These are phyloP conservation scores for Andrena hattorfiana DNA, from an alignment of 2,888 invertebrate genomes.

Conservation along the genomic window DNA sequence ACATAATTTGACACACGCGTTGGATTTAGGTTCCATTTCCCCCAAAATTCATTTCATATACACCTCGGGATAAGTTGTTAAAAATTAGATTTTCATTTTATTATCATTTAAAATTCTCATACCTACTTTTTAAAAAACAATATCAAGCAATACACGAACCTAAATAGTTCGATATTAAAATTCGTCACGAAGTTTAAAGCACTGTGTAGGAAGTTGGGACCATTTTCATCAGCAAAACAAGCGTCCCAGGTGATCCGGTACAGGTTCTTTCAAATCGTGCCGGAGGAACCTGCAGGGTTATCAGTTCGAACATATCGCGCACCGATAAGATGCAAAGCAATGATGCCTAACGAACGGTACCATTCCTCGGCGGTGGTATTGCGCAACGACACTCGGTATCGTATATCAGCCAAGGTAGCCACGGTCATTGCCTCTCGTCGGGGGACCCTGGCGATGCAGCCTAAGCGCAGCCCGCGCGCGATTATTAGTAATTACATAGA, in stretches of 20 bases:
- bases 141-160: no score
- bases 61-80: no score
- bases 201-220: no score
- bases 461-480: slow-evolving; percentile 13
- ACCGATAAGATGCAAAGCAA: not conserved
- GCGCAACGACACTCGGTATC: slow-evolving; percentile 14
- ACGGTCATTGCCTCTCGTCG: slow-evolving; percentile 38
- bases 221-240: not conserved
- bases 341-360: slow-evolving; percentile 7
- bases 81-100: no score
- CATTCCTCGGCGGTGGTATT: slow-evolving; percentile 1
- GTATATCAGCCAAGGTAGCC: slow-evolving; percentile 16
- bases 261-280: not conserved
- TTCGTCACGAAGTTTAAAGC: no score
- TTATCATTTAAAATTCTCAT: no score
- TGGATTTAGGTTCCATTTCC: no score
- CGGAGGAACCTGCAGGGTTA: not conserved
- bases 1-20: no score
- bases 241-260: not conserved
- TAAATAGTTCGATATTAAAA: no score
- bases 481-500: slow-evolving; percentile 53
- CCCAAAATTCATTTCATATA: no score
- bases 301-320: not conserved
- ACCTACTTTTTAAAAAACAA: no score
- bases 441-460: not conserved